A percentile compares a stretch with the other conserved stretches of the same genome.
phyloP scores from a whole-genome alignment of 30 jellyfish, hydroid and myxozoan genomes.

The Aurelia sp. region DNA sequence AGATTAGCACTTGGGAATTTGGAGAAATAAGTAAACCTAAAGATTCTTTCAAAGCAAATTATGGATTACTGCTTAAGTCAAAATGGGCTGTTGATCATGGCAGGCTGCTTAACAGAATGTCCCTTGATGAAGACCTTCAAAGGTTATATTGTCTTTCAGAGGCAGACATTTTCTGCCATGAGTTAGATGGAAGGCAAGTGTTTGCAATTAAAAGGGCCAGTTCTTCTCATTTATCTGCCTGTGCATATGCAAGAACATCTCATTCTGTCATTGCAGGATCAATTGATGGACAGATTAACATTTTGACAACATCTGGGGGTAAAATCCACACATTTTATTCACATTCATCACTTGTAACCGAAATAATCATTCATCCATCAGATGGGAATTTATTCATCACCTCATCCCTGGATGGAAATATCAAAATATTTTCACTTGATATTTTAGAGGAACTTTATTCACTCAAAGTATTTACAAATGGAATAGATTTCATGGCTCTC shows the following conservation, averaged over 20 bases:
- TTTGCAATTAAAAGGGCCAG: constrained; percentile 39
- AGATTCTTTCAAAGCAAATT: constrained; percentile 17
- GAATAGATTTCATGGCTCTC: constrained; percentile 71
- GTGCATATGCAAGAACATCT: constrained; percentile 58
- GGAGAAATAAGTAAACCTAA: constrained; percentile 50
- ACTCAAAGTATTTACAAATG: constrained; percentile 53
- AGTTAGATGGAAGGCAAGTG: constrained; percentile 49
- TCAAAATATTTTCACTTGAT: constrained; percentile 74
- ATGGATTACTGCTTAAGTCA: constrained; percentile 42
- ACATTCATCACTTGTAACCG: constrained; percentile 64
- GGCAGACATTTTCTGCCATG: constrained; percentile 71
- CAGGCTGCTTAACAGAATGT: constrained; percentile 41
- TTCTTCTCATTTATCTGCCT: constrained; percentile 70
- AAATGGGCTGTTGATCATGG: constrained; percentile 54
- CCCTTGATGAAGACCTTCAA: constrained; percentile 65
- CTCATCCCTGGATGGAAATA: constrained; percentile 81
- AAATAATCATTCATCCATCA: constrained; percentile 74
- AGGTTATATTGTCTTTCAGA: constrained; percentile 76
- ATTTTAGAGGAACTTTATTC: constrained; percentile 76
- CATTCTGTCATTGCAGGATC: constrained; percentile 74
- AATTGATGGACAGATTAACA: constrained; percentile 71
- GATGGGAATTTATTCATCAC: constrained; percentile 69
- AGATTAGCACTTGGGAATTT: constrained; percentile 66
- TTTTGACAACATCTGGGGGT: constrained; percentile 70
- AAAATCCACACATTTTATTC: constrained; percentile 60